These are phyloP conservation scores for Phrynocephalus guinanensis DNA, from an alignment of 2,797 vertebrate species.

Conservation along the genomic window DNA sequence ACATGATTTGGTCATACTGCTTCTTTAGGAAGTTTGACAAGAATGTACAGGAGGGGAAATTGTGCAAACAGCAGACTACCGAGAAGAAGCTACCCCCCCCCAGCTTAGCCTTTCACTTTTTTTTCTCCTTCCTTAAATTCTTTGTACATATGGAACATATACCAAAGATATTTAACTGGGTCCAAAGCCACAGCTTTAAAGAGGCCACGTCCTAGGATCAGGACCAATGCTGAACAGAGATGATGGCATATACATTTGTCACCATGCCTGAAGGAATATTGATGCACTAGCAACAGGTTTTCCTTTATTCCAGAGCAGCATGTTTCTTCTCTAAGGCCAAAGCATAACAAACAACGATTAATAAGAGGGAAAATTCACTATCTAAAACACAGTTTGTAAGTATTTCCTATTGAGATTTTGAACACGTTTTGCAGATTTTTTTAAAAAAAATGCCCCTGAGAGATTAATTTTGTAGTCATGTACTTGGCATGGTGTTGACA, in stretches of 20 bases:
- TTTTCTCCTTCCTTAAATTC: constrained; percentile 8
- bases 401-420: constrained; percentile 44
- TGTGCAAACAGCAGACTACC: too few relatives aligned
- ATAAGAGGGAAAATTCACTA: neutral
- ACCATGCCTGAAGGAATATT: neutral
- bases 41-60: neutral
- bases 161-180: neutral
- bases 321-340: neutral
- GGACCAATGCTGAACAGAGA: neutral
- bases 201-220: neutral
- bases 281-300: neutral
- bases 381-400: constrained; percentile 2
- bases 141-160: constrained; percentile 13
- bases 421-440: neutral
- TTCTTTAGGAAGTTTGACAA: neutral
- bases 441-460: constrained; percentile 3
- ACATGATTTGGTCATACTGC: neutral
- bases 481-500: constrained; percentile 45
- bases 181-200: neutral
- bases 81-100: neutral
- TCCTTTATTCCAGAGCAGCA: neutral
- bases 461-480: constrained; percentile 37
- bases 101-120: neutral
- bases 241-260: neutral
- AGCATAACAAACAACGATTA: neutral